These are phyloP conservation scores for Cryptocephalus primarius DNA, from an alignment of 2,888 invertebrate genomes.

Conservation along the genomic window DNA sequence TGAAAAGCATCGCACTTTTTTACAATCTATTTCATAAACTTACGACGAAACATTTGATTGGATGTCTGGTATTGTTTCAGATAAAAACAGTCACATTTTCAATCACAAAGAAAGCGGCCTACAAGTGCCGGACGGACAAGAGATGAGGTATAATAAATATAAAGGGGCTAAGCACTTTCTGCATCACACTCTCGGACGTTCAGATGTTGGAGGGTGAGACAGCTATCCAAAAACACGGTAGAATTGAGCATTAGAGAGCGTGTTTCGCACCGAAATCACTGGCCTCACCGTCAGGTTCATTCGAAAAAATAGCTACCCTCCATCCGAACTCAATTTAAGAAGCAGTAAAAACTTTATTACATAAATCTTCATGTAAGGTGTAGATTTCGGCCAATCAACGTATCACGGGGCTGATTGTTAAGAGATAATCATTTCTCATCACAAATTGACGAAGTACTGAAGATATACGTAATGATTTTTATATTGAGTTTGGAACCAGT, in stretches of 20 bases:
- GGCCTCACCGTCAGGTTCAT: slow-evolving; percentile 1
- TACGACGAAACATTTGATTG: slow-evolving; percentile 8
- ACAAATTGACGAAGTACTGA: too few relatives aligned
- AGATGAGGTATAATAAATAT: slow-evolving; percentile 38
- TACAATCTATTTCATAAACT: too few relatives aligned
- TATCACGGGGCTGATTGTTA: too few relatives aligned
- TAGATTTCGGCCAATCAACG: too few relatives aligned
- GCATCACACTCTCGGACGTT: slow-evolving; percentile 33
- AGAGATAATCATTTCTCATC: too few relatives aligned
- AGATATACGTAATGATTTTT: too few relatives aligned
- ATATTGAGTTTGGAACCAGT: too few relatives aligned
- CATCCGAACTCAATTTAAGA: background rate
- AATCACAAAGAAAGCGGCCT: slow-evolving; percentile 58
- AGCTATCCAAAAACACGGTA: slow-evolving; percentile 19
- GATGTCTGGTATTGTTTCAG: slow-evolving; percentile 22
- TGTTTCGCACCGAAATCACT: slow-evolving; percentile 4
- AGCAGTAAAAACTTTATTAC: too few relatives aligned
- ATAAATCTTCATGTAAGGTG: too few relatives aligned
- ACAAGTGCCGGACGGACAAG: slow-evolving; percentile 35
- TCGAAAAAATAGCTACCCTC: background rate
- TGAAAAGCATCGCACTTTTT: too few relatives aligned
- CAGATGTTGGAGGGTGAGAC: slow-evolving; percentile 28
- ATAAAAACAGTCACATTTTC: slow-evolving; percentile 54
- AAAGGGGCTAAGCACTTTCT: slow-evolving; percentile 34
- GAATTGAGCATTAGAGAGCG: slow-evolving; percentile 7